phyloP scores from a whole-genome alignment of 2,797 vertebrate genomes.

The Tragopan temminckii region DNA sequence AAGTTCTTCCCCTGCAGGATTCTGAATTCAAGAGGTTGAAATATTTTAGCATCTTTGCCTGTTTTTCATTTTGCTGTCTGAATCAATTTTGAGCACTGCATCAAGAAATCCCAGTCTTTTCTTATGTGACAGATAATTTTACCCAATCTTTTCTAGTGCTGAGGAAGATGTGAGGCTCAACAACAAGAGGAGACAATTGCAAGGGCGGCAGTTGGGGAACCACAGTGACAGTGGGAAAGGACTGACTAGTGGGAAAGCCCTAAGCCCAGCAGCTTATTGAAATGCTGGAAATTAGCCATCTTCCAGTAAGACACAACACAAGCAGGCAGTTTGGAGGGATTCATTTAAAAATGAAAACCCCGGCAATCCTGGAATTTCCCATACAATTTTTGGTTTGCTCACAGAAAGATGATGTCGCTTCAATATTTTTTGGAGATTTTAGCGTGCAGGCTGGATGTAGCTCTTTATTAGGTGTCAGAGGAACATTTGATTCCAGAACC shows the following conservation, averaged over 20 bases:
- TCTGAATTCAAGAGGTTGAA: not conserved
- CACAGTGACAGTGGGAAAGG: not conserved
- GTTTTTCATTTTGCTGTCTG: not conserved
- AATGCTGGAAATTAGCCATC: not conserved
- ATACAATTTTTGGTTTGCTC: not conserved
- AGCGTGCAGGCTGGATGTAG: not conserved
- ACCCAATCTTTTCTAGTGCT: not conserved
- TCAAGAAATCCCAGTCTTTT: not conserved
- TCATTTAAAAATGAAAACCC: not conserved
- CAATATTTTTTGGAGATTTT: not conserved
- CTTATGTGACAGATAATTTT: not conserved
- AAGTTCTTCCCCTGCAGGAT: not conserved
- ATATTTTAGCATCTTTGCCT: not conserved
- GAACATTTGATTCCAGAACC: conserved; percentile 55
- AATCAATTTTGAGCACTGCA: not conserved
- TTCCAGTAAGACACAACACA: not conserved
- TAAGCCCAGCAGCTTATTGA: not conserved
- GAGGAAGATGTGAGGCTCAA: not conserved
- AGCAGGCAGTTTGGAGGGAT: not conserved
- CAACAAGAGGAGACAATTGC: not conserved
- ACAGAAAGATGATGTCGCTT: not conserved
- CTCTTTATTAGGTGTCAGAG: conserved; percentile 56
- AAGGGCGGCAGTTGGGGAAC: not conserved
- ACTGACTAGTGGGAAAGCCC: too few species aligned
- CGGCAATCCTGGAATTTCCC: conserved; percentile 17